These are phyloP conservation scores for Aricia agestis DNA, from an alignment of 1,140 invertebrate species.

Conservation along the genomic window DNA sequence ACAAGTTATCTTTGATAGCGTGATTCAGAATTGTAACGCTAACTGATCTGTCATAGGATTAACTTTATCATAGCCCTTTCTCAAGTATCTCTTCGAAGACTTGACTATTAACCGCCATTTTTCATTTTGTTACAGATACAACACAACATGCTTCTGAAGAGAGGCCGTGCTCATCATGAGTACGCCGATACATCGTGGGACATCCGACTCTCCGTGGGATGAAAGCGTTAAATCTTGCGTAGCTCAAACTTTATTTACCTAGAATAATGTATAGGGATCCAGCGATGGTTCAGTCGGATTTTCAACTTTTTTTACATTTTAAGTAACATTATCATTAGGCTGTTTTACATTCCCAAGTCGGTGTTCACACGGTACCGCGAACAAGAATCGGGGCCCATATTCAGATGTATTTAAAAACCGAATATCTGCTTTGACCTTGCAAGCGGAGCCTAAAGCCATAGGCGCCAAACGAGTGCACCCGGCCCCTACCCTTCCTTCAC, in stretches of 20 bases:
- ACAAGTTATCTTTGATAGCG: too few species aligned
- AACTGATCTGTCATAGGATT: too few species aligned
- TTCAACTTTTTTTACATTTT: not conserved
- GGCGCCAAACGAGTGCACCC: slow-evolving; percentile 54
- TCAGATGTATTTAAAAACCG: slow-evolving; percentile 30
- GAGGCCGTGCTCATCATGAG: not conserved
- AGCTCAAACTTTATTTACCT: slow-evolving; percentile 29
- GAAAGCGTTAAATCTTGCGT: slow-evolving; percentile 30
- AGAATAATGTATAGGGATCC: slow-evolving; percentile 23
- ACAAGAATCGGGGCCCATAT: slow-evolving; percentile 36
- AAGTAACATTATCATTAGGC: slow-evolving; percentile 19
- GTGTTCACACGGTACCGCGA: slow-evolving; percentile 49
- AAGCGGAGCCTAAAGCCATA: slow-evolving; percentile 60
- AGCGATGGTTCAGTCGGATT: slow-evolving; percentile 29
- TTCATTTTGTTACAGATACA: slow-evolving; percentile 31
- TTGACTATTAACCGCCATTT: not conserved
- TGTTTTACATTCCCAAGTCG: slow-evolving; percentile 29
- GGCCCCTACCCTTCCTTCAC: slow-evolving; percentile 22
- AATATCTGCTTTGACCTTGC: slow-evolving; percentile 37
- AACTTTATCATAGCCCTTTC: too few species aligned
- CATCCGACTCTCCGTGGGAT: slow-evolving; percentile 25
- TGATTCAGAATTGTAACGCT: too few species aligned
- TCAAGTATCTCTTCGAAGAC: too few species aligned
- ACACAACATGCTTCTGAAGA: not conserved
- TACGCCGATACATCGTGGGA: slow-evolving; percentile 3